These are phyloP conservation scores for Pseudochaenichthys georgianus DNA, from an alignment of 2,797 vertebrate genomes.

Conservation along the genomic window DNA sequence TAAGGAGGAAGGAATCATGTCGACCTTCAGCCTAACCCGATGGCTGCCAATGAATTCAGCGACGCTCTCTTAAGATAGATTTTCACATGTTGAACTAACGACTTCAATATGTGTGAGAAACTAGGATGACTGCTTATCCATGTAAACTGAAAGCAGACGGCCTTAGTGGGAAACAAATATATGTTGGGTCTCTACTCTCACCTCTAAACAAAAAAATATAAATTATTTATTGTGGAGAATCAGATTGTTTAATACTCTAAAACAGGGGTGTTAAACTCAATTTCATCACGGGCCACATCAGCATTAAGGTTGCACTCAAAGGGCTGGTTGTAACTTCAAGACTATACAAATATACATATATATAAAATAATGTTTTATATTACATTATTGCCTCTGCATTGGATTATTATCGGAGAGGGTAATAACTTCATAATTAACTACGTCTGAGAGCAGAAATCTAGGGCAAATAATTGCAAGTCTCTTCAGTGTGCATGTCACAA, in stretches of 20 bases:
- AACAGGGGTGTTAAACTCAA: not conserved
- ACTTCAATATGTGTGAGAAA: constrained; percentile 22
- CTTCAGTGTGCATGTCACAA: no score
- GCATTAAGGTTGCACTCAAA: no score
- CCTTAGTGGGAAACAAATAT: not conserved
- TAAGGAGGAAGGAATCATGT: constrained; percentile 15
- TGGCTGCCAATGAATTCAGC: constrained; percentile 25
- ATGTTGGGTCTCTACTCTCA: constrained; percentile 4
- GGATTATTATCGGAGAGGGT: no score
- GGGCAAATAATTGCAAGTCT: no score
- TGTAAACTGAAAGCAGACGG: constrained; percentile 13
- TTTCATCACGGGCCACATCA: no score
- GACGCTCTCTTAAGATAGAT: not conserved
- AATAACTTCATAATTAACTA: no score
- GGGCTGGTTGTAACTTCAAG: no score
- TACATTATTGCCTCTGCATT: no score
- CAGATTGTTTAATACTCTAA: constrained; percentile 12
- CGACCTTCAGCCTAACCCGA: constrained; percentile 47
- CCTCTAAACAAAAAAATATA: not conserved
- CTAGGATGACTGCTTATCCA: not conserved
- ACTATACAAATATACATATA: no score
- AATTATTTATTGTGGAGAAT: constrained; percentile 16
- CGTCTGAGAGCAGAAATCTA: no score
- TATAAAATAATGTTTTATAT: no score
- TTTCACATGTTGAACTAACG: constrained; percentile 19